These are phyloP conservation scores for Meloe dianella DNA, from an alignment of 2,888 invertebrate genomes.

Conservation along the genomic window DNA sequence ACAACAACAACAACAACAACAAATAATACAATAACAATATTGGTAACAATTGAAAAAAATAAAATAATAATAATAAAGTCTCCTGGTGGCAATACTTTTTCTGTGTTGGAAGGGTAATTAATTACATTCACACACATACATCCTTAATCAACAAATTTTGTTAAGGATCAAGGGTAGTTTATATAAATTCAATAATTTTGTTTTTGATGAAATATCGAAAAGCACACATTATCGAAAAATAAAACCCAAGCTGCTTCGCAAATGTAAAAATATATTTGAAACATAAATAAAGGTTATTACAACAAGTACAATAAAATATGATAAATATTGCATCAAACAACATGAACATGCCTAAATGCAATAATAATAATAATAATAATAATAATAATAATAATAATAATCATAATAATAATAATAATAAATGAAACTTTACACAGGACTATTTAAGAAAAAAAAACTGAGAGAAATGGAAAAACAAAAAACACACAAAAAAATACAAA, in stretches of 20 bases:
- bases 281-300: constrained; percentile 60
- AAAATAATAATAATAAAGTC: constrained; percentile 38
- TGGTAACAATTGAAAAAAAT: constrained; percentile 22
- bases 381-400: constrained; percentile 31
- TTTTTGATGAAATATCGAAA: constrained; percentile 1
- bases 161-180: constrained; percentile 5
- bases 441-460: constrained; percentile 35
- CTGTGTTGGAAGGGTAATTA: constrained; percentile 37
- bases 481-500: too few relatives aligned
- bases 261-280: constrained; percentile 62
- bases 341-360: constrained; percentile 61
- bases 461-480: too few relatives aligned
- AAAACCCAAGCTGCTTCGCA: constrained; percentile 60
- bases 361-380: constrained; percentile 53
- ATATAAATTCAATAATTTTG: not conserved
- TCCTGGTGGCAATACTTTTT: constrained; percentile 55
- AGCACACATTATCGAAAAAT: constrained; percentile 47
- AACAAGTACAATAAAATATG: constrained; percentile 61
- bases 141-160: not conserved
- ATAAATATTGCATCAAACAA: constrained; percentile 61
- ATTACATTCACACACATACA: constrained; percentile 34
- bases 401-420: constrained; percentile 19
- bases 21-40: not conserved
- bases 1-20: constrained; percentile 2
- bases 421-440: constrained; percentile 47